phyloP scores from a whole-genome alignment of 2,113 vertebrate genomes.

The Brachirus orientalis region DNA sequence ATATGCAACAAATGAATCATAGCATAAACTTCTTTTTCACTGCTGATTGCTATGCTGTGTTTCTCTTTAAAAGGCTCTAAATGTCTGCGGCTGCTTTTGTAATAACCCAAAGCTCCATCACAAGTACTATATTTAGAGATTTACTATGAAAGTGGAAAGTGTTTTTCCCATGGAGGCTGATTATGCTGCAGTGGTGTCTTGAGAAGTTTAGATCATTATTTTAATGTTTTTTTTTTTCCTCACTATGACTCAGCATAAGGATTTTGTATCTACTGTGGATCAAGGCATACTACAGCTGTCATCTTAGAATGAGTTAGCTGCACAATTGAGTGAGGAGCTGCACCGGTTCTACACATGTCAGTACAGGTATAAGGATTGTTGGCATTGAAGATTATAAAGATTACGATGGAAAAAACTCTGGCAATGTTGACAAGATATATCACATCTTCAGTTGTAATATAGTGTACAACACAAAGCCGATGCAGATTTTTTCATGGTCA shows the following conservation, averaged over 20 bases:
- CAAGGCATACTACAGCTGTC: background rate
- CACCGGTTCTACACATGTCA: too few relatives aligned
- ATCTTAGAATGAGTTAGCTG: too few relatives aligned
- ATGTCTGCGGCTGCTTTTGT: background rate
- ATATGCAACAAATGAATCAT: background rate
- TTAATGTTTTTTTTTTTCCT: background rate
- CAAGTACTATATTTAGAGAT: background rate
- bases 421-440: too few relatives aligned
- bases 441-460: too few relatives aligned
- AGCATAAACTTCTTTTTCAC: background rate
- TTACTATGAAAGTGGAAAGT: background rate
- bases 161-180: background rate
- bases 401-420: too few relatives aligned
- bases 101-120: background rate
- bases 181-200: background rate
- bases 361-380: background rate
- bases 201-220: background rate
- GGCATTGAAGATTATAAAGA: too few relatives aligned
- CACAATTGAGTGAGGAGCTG: too few relatives aligned
- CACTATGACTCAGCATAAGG: background rate
- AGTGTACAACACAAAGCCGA: too few relatives aligned
- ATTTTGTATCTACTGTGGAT: background rate
- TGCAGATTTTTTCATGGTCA: too few relatives aligned
- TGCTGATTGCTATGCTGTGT: background rate
- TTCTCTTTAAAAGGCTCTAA: background rate